Evolutionary conservation across 1,140 invertebrate genomes (phyloP).

Genomic region (Tetranychus cinnabarinus): DNA sequence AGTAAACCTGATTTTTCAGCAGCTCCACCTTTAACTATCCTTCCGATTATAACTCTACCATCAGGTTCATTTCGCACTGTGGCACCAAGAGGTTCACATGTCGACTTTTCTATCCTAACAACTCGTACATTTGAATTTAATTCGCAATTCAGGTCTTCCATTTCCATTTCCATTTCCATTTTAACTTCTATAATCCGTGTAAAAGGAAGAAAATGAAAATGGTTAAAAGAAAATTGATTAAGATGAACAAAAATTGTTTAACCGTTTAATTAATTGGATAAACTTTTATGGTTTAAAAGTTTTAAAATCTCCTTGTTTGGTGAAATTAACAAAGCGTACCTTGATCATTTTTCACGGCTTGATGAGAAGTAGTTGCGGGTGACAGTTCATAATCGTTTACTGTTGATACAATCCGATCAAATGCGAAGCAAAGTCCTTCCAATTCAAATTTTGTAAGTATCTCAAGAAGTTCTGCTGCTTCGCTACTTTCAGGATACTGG

Average conservation of each 20-base stretch:
- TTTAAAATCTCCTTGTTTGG: too few species aligned
- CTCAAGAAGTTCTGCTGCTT: slow-evolving; percentile 39
- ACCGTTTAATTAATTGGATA: too few species aligned
- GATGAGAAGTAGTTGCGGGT: not conserved
- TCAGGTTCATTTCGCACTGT: slow-evolving; percentile 28
- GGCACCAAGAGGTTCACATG: slow-evolving; percentile 60
- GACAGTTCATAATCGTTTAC: not conserved
- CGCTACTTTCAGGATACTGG: slow-evolving; percentile 10
- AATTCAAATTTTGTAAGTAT: slow-evolving; percentile 46
- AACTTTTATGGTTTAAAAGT: too few species aligned
- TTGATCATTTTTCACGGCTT: not conserved
- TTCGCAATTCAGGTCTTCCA: not conserved
- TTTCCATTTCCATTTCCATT: too few species aligned
- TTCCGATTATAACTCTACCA: slow-evolving; percentile 24
- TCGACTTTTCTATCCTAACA: slow-evolving; percentile 10
- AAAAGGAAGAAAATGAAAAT: not conserved
- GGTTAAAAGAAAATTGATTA: not conserved
- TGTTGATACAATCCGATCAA: slow-evolving; percentile 7
- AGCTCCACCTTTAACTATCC: slow-evolving; percentile 29
- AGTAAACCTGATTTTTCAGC: slow-evolving; percentile 40
- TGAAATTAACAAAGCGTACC: not conserved
- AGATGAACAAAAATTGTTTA: not conserved
- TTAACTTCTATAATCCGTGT: slow-evolving; percentile 2
- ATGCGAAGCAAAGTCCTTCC: slow-evolving; percentile 38
- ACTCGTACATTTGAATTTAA: slow-evolving; percentile 5